phyloP scores from a whole-genome alignment of 1,140 invertebrate species.

The Triops cancriformis region DNA sequence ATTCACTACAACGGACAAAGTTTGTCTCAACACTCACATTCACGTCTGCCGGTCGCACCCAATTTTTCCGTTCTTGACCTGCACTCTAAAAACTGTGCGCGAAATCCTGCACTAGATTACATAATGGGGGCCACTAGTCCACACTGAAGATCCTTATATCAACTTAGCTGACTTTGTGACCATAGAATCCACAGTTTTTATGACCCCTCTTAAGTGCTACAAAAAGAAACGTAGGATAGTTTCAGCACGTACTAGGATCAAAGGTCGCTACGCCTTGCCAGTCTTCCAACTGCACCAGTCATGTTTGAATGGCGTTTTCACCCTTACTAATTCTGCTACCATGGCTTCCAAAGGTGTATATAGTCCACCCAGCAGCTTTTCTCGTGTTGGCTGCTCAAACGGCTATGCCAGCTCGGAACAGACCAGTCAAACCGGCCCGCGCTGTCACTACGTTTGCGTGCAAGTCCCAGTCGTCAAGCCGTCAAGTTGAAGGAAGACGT shows the following conservation, averaged over 20 bases:
- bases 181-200: too few relatives aligned
- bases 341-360: neutral
- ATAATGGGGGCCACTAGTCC: too few relatives aligned
- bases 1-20: neutral
- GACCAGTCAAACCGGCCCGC: conserved; percentile 1
- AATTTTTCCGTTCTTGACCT: neutral
- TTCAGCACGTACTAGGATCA: neutral
- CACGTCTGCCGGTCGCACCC: neutral
- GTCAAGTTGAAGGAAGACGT: neutral
- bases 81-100: too few relatives aligned
- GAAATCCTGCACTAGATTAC: too few relatives aligned
- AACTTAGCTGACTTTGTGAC: too few relatives aligned
- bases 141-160: too few relatives aligned
- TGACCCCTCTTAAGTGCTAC: too few relatives aligned
- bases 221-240: neutral
- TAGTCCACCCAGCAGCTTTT: neutral
- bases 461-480: neutral
- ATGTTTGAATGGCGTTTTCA: conserved; percentile 9
- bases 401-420: neutral
- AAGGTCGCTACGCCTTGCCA: neutral
- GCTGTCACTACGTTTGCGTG: neutral
- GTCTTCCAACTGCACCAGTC: neutral
- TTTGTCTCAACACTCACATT: neutral
- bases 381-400: neutral
- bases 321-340: conserved; percentile 1